Evolutionary conservation across 2,113 vertebrate genomes (phyloP).

Genomic region (Tachycineta bicolor): DNA sequence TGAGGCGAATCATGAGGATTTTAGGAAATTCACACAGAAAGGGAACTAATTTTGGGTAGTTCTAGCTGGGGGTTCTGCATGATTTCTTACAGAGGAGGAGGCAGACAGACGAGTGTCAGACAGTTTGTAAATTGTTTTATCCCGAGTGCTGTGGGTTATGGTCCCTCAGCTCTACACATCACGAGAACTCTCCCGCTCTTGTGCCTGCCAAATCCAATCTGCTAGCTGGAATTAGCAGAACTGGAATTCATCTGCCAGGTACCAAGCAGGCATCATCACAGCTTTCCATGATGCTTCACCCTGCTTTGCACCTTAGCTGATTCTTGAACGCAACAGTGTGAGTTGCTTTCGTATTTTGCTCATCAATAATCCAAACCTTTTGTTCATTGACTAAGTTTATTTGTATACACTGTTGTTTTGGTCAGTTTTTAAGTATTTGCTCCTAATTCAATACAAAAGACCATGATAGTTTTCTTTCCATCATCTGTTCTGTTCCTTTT

Average conservation of each 20-base stretch:
- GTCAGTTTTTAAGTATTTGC: neutral
- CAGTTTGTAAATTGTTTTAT: constrained; percentile 25
- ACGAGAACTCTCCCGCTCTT: constrained; percentile 2
- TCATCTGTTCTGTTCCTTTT: neutral
- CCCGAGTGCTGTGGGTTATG: neutral
- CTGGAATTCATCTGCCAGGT: constrained; percentile 33
- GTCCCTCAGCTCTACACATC: neutral
- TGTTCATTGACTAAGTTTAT: neutral
- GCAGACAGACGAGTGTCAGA: neutral
- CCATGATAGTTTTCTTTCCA: neutral
- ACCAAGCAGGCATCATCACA: neutral
- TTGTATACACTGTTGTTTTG: neutral
- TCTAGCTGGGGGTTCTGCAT: neutral
- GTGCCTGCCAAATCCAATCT: constrained; percentile 4
- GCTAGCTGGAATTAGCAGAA: constrained; percentile 24
- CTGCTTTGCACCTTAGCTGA: neutral
- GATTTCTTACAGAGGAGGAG: neutral
- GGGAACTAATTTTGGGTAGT: neutral
- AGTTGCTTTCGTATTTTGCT: neutral
- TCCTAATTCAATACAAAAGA: neutral
- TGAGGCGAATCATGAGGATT: neutral
- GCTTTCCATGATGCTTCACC: neutral
- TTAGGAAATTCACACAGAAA: neutral
- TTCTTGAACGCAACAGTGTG: neutral
- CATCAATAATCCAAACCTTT: neutral